Evolutionary conservation across 1,140 invertebrate genomes (phyloP), one percentile per base, ranked within the genome.

Genomic region (Procambarus virginalis): DNA sequence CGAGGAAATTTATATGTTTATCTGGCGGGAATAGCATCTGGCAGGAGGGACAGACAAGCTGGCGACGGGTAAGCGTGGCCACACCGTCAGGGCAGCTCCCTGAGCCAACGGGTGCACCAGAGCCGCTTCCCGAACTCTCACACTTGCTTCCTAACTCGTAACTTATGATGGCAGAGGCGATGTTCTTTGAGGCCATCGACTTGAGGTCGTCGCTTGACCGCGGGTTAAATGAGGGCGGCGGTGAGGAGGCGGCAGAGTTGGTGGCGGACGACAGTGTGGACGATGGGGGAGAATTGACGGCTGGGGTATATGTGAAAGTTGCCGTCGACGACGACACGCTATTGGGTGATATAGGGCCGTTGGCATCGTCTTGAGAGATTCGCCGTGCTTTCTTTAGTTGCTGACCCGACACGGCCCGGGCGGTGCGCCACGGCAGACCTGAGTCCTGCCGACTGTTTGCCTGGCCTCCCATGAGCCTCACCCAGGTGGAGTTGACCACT

Each of bases 31-130:
- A 93, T 17, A 93, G 92, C 75, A 86, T 82, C 46, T 92, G 92
- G 78, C 93, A 93, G 55, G 91, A 91, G 2, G 93, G 93, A 75
- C 93, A 93, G 46, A 93, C 92, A 10, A 93, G 89, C 64, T 93
- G 91, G 12, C 92, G 91, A 22, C 88, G 90, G 3, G 93, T 92
- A 76, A 93, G 90, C 2, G 93, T 93, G 20, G 87, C 88, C 10
- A 91, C 91, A 8, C 92, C 92, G 10, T 93, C 92, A 60, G 89
- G 86, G 75, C 64, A 51, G 9, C n/a, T 49, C 68, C 77, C 20
- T 9, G 22, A 34, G 12, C 75, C 45, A 8, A 55, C 58, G 34
- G 76, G 22, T 4, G 48, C 58, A 34, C 83, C 64, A 4, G n/a
- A 4, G 4, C 14, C 14, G 17, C 60, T 20, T 17, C 78, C 84